A percentile compares a stretch with the other conserved stretches of the same genome.
phyloP scores from a whole-genome alignment of 2,797 vertebrate genomes.

The Zonotrichia albicollis region DNA sequence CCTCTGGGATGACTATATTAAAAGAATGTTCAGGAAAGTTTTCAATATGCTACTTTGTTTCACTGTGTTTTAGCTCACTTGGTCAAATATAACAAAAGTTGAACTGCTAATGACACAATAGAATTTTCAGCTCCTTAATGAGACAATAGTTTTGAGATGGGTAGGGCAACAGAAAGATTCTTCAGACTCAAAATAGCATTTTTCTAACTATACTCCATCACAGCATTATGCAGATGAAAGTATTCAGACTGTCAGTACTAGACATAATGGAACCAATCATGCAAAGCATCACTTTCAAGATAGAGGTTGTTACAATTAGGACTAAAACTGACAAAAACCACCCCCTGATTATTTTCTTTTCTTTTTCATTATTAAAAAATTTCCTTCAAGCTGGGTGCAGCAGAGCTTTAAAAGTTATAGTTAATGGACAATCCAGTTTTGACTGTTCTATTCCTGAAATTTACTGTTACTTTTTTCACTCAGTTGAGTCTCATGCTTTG shows the following conservation, averaged over 20 bases:
- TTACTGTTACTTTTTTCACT: background rate
- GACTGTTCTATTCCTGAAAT: background rate
- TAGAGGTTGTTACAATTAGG: slow-evolving; percentile 10
- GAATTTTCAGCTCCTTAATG: background rate
- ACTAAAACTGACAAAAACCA: background rate
- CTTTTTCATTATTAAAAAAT: background rate
- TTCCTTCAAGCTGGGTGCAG: background rate
- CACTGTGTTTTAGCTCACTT: background rate
- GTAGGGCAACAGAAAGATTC: slow-evolving; percentile 1
- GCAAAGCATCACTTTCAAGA: slow-evolving; percentile 25
- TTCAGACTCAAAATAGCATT: slow-evolving; percentile 27
- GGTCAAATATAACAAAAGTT: background rate
- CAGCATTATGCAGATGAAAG: slow-evolving; percentile 37
- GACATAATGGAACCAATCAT: slow-evolving; percentile 52
- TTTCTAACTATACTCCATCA: slow-evolving; percentile 43
- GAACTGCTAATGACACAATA: background rate
- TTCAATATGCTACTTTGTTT: background rate
- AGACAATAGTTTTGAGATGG: slow-evolving; percentile 6
- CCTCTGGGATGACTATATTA: background rate
- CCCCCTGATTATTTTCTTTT: background rate
- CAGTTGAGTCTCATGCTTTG: background rate
- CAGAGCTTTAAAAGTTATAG: background rate
- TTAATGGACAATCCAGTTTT: background rate
- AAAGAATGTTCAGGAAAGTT: background rate
- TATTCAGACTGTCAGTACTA: slow-evolving; percentile 17